Percentiles rank a stretch among this genome's conserved stretches.
Evolutionary conservation across 2,113 vertebrate species (phyloP).

Genomic region (Gobiocypris rarus): DNA sequence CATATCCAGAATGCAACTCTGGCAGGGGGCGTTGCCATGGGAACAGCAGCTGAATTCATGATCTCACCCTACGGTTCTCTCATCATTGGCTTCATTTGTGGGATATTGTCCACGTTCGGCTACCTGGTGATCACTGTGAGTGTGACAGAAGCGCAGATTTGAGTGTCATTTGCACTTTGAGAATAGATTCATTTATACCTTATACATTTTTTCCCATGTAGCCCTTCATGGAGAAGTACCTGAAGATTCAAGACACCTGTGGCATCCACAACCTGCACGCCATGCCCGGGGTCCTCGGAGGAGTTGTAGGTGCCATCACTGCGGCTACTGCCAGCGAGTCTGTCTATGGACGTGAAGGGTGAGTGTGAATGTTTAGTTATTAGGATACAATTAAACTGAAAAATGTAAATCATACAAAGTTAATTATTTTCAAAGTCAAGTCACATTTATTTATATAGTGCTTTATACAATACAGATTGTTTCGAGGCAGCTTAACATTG

Average conservation of each 20-base stretch:
- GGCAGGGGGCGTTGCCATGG: conserved; percentile 91
- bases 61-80: conserved; percentile 88
- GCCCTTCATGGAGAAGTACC: conserved; percentile 85
- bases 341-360: conserved; percentile 84
- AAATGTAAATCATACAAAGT: not conserved
- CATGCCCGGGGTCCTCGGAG: conserved; percentile 89
- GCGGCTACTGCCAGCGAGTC: conserved; percentile 77
- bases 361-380: conserved; percentile 49
- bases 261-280: conserved; percentile 94
- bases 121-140: conserved; percentile 88
- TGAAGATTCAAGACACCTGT: conserved; percentile 93
- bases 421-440: not conserved
- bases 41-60: conserved; percentile 92
- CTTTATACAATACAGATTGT: not conserved
- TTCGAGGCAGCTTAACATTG: not conserved
- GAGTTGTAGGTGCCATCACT: conserved; percentile 87
- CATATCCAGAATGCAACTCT: conserved; percentile 94
- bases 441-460: not conserved
- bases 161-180: not conserved
- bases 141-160: not conserved
- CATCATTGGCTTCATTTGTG: conserved; percentile 87
- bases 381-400: not conserved
- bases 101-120: conserved; percentile 88
- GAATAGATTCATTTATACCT: not conserved
- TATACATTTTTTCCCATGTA: conserved; percentile 56